Conservation (phyloP, 30 jellyfish, hydroid and myxozoan species). For the Chrysaora quinquecirrha region DNA sequence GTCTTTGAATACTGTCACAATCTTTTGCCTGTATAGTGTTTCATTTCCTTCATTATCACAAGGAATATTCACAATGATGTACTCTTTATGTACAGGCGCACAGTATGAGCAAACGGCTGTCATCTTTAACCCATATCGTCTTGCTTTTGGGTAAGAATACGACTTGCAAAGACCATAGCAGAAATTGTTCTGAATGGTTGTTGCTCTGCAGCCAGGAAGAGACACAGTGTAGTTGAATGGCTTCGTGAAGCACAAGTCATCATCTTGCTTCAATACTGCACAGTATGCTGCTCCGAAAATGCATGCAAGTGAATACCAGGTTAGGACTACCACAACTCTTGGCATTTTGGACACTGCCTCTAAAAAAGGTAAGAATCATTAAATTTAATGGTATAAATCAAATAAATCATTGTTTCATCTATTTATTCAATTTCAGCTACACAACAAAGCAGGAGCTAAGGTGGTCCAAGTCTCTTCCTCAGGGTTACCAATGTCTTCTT, state of each 20-base stretch:
- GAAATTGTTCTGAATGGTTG: constrained; percentile 44
- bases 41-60: background rate
- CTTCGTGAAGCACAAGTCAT: constrained; percentile 44
- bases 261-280: background rate
- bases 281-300: background rate
- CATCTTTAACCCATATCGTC: constrained; percentile 10
- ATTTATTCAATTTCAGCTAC: too few relatives aligned
- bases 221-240: constrained; percentile 54
- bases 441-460: too few relatives aligned
- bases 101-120: constrained; percentile 62
- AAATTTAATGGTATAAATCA: too few relatives aligned
- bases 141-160: constrained; percentile 29
- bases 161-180: constrained; percentile 61
- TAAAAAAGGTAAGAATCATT: too few relatives aligned
- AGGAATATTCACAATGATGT: background rate
- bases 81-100: constrained; percentile 34
- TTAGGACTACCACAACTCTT: too few relatives aligned
- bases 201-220: constrained; percentile 47
- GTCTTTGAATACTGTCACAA: constrained; percentile 33
- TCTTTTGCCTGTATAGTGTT: constrained; percentile 1
- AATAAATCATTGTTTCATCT: too few relatives aligned
- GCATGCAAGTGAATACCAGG: background rate
- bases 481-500: too few relatives aligned
- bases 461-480: too few relatives aligned
- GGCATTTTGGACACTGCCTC: too few relatives aligned